Base-by-base conservation (phyloP, 2,888 invertebrate genomes). In the Troides helena region DNA sequence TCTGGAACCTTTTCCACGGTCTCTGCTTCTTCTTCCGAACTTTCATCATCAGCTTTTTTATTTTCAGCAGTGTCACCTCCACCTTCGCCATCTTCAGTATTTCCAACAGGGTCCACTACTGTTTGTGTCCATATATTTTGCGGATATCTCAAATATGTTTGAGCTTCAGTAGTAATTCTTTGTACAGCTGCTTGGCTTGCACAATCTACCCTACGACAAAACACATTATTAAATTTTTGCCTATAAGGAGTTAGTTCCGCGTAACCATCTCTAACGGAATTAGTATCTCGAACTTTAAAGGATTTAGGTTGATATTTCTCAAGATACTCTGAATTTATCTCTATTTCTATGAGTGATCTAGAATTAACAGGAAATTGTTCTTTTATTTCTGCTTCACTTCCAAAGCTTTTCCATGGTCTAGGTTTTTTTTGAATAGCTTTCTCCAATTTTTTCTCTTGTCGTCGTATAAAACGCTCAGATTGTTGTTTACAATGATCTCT, bases 51-150 rank as follows among this genome's bases (percentile, higher is more conserved):
- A n/a, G 18, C 62, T 62, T 71, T 73, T 53, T 72, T 67, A 0
- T 77, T 74, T 39, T 78, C 73, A 36, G 80, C 84, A 17, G 86
- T 80, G 62, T 88, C 88, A 36, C 87, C 85, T 43, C 82, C 89
- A 65, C 86, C 86, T 1, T 75, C 71, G 72, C 84, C 80, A 61
- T 80, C 84, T 43, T 76, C 73, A 5, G 73, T 69, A 68, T 78
- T 74, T 12, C 87, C 88, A 62, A 90, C 75, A 46, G 86, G 81
- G 72, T 90, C 90, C 30, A 88, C 87, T 73, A 90, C 86, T 1
- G 93, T 96, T 78, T 96, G 96, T 0, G 95, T 95, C 94, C 95
- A 95, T 71, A 93, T 92, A 82, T 96, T 96, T 71, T 93, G 89
- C 1, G 95, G 95, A 81, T 95, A 95, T 57, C 94, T 93, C 18